A percentile compares a stretch with the other conserved stretches of the same genome.
Conservation (phyloP, 2,113 vertebrate genomes). For the Condylura cristata region DNA sequence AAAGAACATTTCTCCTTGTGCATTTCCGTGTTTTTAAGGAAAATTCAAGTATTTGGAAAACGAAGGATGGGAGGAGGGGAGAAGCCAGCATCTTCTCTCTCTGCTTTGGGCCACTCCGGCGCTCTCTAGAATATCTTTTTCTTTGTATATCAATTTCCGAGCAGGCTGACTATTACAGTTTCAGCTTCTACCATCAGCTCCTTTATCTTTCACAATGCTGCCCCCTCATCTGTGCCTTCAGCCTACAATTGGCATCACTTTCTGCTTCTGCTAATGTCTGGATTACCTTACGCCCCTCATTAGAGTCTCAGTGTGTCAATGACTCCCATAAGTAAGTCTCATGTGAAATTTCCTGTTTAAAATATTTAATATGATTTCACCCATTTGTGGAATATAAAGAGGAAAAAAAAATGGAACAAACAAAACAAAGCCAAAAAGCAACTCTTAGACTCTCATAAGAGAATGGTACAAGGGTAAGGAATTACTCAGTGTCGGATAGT, state of each 20-base stretch:
- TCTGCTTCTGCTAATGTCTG: background rate
- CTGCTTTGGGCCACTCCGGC: background rate
- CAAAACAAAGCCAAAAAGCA: too few relatives aligned
- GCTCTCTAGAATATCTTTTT: background rate
- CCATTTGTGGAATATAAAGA: too few relatives aligned
- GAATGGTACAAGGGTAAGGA: too few relatives aligned
- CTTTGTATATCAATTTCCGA: background rate
- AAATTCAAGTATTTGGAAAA: background rate
- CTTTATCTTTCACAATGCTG: background rate
- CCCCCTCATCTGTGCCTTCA: background rate
- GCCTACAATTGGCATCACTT: background rate
- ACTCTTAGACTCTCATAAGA: too few relatives aligned
- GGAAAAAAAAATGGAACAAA: too few relatives aligned
- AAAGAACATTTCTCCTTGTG: background rate
- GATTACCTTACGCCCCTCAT: background rate
- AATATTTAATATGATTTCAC: too few relatives aligned
- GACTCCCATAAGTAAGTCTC: background rate
- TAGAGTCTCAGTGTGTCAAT: background rate
- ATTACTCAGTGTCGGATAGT: too few relatives aligned
- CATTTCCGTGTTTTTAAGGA: background rate
- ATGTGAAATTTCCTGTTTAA: background rate
- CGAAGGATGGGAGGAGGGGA: background rate
- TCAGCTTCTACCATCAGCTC: background rate
- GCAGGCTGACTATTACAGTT: background rate
- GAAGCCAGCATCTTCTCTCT: background rate